phyloP scores from a whole-genome alignment of 2,113 vertebrate species.

The Gallinago jamesoni region DNA sequence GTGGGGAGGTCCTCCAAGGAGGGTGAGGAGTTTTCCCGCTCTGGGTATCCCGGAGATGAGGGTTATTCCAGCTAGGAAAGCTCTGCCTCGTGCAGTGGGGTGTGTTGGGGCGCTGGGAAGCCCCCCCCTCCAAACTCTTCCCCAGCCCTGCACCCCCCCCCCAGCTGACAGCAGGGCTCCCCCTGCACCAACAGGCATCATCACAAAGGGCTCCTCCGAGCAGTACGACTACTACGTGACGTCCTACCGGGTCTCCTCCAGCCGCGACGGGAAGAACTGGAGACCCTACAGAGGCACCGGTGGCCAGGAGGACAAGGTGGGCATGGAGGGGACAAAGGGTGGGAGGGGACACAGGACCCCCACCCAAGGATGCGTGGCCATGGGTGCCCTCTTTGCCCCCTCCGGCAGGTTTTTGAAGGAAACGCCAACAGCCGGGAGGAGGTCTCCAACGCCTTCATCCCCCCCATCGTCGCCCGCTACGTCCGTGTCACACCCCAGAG shows the following conservation, averaged over 20 bases:
- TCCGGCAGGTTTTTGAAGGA: conserved; percentile 79
- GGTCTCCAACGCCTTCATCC: conserved; percentile 82
- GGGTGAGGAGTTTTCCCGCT: neutral
- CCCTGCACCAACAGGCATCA: conserved; percentile 69
- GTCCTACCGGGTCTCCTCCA: conserved; percentile 77
- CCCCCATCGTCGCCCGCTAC: conserved; percentile 77
- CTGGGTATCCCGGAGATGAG: neutral
- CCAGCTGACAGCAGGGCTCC: fast-evolving
- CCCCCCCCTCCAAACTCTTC: neutral
- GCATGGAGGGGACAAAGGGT: fast-evolving
- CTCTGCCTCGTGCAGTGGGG: neutral
- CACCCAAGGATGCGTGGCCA: fast-evolving
- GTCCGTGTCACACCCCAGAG: conserved; percentile 74
- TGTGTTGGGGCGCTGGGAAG: fast-evolving
- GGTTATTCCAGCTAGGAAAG: neutral
- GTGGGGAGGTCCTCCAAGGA: neutral
- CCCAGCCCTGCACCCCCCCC: fast-evolving
- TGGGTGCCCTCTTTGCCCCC: neutral
- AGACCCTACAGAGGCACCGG: conserved; percentile 75
- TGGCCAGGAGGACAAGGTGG: conserved; percentile 81
- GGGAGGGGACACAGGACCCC: neutral
- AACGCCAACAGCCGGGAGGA: conserved; percentile 68
- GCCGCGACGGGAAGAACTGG: conserved; percentile 83
- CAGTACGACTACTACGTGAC: conserved; percentile 68
- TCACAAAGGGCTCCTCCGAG: conserved; percentile 75